Evolutionary conservation across 2,113 vertebrate species (phyloP).

Genomic region (Gymnorhina tibicen): DNA sequence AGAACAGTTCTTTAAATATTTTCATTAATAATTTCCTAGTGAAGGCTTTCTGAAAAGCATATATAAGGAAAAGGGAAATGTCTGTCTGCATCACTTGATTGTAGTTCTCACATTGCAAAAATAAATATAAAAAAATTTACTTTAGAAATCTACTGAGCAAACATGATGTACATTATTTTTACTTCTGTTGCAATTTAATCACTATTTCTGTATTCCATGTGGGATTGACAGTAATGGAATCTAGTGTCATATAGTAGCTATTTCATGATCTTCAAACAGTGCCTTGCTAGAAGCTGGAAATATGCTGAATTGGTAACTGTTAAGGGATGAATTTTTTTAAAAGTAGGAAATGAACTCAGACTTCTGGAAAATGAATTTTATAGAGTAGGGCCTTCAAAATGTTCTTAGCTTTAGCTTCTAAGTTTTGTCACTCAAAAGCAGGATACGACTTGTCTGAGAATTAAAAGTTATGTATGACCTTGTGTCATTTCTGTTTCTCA

Average conservation of each 20-base stretch:
- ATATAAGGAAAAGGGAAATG: background rate
- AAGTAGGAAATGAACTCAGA: background rate
- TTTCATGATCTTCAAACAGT: background rate
- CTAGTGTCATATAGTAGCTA: background rate
- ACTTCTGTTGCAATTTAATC: background rate
- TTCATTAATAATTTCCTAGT: background rate
- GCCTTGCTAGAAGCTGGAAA: background rate
- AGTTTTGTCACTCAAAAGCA: background rate
- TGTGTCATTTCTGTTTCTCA: background rate
- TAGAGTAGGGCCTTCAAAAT: background rate
- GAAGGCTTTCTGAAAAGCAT: background rate
- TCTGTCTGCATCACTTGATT: background rate
- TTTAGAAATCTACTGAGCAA: background rate
- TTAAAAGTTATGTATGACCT: background rate
- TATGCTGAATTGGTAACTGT: background rate
- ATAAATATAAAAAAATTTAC: background rate
- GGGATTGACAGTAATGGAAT: background rate
- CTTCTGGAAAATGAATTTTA: background rate
- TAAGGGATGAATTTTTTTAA: background rate
- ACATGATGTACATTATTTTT: background rate
- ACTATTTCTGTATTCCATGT: background rate
- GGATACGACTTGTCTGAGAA: background rate
- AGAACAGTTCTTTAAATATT: background rate
- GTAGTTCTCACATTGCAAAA: background rate
- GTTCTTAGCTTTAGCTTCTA: background rate